Percentiles rank a stretch among this genome's conserved stretches.
These are phyloP conservation scores for Timema podura DNA, from an alignment of 2,888 invertebrate species.

Conservation along the genomic window DNA sequence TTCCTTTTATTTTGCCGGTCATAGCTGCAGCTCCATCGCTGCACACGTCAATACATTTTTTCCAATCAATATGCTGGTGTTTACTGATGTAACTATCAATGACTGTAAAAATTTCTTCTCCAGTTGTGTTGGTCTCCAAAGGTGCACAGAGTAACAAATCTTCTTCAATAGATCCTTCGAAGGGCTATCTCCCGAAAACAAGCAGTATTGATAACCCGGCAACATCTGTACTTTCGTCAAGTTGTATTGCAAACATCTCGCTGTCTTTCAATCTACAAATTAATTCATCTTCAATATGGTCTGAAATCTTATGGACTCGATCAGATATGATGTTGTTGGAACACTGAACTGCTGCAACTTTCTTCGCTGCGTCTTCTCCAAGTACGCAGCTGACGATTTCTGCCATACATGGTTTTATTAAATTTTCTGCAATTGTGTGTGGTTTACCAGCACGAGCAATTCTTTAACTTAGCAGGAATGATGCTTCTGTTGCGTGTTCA, in stretches of 20 bases:
- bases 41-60: too few relatives aligned
- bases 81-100: not conserved
- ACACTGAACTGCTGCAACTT: conserved; percentile 24
- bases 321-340: conserved; percentile 27
- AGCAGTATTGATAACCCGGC: conserved; percentile 8
- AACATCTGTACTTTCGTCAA: not conserved
- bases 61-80: too few relatives aligned
- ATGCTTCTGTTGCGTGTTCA: conserved; percentile 27
- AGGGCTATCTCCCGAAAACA: not conserved
- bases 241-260: too few relatives aligned
- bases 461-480: conserved; percentile 27
- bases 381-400: conserved; percentile 28
- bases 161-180: conserved; percentile 6
- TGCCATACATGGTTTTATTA: conserved; percentile 28
- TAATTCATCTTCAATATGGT: conserved; percentile 23
- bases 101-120: conserved; percentile 4
- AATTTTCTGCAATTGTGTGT: conserved; percentile 30
- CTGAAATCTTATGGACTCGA: conserved; percentile 27
- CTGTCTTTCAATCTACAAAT: too few relatives aligned
- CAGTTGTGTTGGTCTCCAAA: conserved; percentile 2
- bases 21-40: too few relatives aligned
- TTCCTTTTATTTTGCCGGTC: too few relatives aligned
- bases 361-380: conserved; percentile 26
- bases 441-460: conserved; percentile 29
- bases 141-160: conserved; percentile 11